Conservation (phyloP, 2,888 invertebrate species). For the Drosophila histrio region DNA sequence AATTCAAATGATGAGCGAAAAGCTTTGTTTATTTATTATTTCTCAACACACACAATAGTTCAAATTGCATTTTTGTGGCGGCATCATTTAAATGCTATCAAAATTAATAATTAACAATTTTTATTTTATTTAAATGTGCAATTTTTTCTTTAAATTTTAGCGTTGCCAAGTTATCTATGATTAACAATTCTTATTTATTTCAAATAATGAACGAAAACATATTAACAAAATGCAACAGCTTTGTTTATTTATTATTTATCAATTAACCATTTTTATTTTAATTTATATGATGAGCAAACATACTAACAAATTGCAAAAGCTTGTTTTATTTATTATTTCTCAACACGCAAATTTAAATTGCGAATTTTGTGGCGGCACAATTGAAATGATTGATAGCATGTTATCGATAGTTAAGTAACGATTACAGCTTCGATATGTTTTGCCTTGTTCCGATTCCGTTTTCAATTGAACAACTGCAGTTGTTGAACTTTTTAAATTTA, state of each 20-base stretch:
- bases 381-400: background rate
- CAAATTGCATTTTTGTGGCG: background rate
- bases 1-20: background rate
- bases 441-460: background rate
- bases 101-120: background rate
- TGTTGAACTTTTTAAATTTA: background rate
- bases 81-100: background rate
- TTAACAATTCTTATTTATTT: no score
- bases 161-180: background rate
- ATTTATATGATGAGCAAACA: background rate
- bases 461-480: background rate
- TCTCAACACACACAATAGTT: background rate
- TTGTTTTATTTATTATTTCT: background rate
- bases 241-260: no score
- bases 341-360: background rate
- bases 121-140: no score
- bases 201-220: no score
- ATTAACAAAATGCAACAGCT: no score
- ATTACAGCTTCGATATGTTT: background rate
- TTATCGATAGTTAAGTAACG: background rate
- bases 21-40: background rate
- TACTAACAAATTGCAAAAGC: background rate
- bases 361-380: background rate
- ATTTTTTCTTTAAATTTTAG: no score
- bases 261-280: background rate